Conservation (phyloP, 2,113 vertebrate genomes). For the Solea senegalensis region DNA sequence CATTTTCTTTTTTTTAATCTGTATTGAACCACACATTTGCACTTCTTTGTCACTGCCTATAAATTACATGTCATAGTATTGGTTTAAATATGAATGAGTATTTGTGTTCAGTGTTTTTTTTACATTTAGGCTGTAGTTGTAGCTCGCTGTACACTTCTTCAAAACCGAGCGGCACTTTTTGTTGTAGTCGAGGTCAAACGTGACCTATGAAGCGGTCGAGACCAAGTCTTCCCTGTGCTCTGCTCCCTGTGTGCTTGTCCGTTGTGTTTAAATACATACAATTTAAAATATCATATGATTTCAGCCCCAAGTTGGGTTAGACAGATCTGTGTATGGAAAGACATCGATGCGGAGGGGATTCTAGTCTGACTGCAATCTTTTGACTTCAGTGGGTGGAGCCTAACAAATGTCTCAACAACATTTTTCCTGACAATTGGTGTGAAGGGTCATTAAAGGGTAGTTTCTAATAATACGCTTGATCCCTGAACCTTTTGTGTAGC, state of each 20-base stretch:
- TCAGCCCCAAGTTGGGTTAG: too few species aligned
- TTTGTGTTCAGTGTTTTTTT: not conserved
- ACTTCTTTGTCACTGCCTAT: slow-evolving; percentile 18
- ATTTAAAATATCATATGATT: too few species aligned
- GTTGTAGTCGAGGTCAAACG: not conserved
- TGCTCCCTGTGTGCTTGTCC: too few species aligned
- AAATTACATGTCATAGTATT: not conserved
- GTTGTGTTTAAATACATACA: too few species aligned
- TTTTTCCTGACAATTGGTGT: not conserved
- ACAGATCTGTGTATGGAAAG: too few species aligned
- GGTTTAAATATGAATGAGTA: not conserved
- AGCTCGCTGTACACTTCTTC: not conserved
- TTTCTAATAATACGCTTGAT: not conserved
- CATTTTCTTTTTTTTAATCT: not conserved
- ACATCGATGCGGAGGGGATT: too few species aligned
- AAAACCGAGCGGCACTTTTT: not conserved
- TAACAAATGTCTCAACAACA: not conserved
- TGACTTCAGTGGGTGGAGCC: slow-evolving; percentile 3
- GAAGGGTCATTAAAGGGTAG: not conserved
- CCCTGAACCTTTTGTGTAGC: not conserved
- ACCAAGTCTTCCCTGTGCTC: too few species aligned
- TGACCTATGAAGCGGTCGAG: too few species aligned
- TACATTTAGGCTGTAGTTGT: not conserved
- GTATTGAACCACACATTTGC: not conserved
- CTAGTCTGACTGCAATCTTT: not conserved